phyloP scores from a whole-genome alignment of 1,140 invertebrate species.

The Drosophila nikananu region DNA sequence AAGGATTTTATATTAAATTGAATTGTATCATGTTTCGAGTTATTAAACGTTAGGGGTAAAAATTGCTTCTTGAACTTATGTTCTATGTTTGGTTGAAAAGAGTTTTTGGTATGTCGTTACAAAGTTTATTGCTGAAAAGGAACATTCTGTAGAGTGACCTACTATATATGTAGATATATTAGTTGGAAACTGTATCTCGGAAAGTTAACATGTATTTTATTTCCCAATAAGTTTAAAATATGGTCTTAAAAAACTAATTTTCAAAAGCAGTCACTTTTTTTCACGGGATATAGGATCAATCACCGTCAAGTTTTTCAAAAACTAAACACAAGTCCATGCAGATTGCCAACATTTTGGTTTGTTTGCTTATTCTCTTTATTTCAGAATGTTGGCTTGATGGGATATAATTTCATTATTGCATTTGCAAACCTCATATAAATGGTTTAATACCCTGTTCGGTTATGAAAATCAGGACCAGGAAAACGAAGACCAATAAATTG shows the following conservation, averaged over 20 bases:
- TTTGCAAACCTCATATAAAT: neutral
- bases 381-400: neutral
- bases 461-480: neutral
- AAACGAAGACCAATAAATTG: constrained; percentile 15
- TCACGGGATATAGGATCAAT: neutral
- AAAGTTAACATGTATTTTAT: neutral
- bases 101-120: neutral
- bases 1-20: neutral
- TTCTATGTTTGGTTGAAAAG: neutral
- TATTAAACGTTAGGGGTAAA: too few species aligned
- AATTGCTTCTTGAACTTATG: neutral
- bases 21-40: neutral
- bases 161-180: neutral
- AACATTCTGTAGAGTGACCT: neutral
- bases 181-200: neutral
- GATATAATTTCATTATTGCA: neutral
- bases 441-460: neutral
- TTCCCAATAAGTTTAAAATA: neutral
- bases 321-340: too few species aligned
- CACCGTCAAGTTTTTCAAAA: too few species aligned
- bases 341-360: too few species aligned
- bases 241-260: too few species aligned
- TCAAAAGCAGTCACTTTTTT: neutral
- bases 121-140: neutral
- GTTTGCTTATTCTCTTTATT: neutral